Conservation (phyloP, 2,797 vertebrate species). For the Prionace glauca region DNA sequence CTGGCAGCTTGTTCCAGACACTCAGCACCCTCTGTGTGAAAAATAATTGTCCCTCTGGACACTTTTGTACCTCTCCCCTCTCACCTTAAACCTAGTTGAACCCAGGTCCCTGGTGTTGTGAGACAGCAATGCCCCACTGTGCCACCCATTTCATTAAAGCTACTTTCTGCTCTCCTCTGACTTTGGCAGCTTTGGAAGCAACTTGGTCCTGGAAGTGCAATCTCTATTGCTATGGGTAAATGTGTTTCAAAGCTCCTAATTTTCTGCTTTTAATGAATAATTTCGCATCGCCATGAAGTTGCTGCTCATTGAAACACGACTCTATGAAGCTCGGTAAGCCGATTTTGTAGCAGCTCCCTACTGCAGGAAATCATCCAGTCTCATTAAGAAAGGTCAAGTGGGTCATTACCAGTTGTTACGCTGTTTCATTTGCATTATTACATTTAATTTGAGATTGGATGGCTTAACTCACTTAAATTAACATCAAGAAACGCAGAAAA, state of each 20-base stretch:
- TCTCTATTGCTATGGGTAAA: not conserved
- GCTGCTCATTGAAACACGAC: not conserved
- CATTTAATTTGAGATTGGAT: constrained; percentile 17
- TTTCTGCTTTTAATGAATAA: not conserved
- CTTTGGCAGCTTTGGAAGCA: not conserved
- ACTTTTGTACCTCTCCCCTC: too few species aligned
- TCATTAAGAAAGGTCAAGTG: constrained; percentile 37
- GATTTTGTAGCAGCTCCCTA: not conserved
- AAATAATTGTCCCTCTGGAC: too few species aligned
- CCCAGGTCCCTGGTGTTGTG: too few species aligned
- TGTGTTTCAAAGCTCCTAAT: not conserved
- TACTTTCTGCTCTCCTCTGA: not conserved
- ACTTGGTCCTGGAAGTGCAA: not conserved
- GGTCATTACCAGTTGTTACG: not conserved
- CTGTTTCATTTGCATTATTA: constrained; percentile 29
- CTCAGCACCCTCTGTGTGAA: too few species aligned
- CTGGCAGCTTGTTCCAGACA: too few species aligned
- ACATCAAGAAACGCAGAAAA: constrained; percentile 6
- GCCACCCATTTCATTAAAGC: too few species aligned
- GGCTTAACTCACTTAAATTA: constrained; percentile 29
- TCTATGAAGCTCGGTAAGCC: not conserved
- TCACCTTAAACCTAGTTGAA: too few species aligned
- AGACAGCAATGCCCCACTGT: too few species aligned
- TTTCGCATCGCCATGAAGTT: not conserved
- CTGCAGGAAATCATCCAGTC: not conserved